Conservation (phyloP, 1,140 invertebrate species). For the Drosophila takahashii region DNA sequence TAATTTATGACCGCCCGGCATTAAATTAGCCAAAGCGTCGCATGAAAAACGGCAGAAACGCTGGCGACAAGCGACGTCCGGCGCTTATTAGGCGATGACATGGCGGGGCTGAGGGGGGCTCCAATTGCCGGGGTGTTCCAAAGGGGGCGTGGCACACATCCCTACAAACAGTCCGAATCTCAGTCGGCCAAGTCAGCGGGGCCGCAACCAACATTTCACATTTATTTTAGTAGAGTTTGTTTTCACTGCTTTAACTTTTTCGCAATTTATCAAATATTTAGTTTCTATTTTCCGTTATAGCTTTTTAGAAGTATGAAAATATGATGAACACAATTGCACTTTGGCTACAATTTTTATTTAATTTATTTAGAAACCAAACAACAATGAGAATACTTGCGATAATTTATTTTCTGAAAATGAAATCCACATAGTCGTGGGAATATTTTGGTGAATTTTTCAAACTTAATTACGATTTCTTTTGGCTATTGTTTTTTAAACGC, state of each 20-base stretch:
- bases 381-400: constrained; percentile 8
- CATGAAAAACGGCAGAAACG: constrained; percentile 71
- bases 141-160: constrained; percentile 39
- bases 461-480: not conserved
- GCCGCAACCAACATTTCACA: constrained; percentile 33
- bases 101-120: not conserved
- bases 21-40: constrained; percentile 81
- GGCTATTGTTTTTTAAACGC: not conserved
- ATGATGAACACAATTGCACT: constrained; percentile 13
- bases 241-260: not conserved
- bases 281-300: constrained; percentile 7
- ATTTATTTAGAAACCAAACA: constrained; percentile 10
- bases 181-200: constrained; percentile 13
- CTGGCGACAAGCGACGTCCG: constrained; percentile 69
- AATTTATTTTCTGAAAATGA: constrained; percentile 14
- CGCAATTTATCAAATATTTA: constrained; percentile 25
- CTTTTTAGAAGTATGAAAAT: constrained; percentile 15
- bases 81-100: constrained; percentile 66
- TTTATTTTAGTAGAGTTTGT: constrained; percentile 30
- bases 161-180: constrained; percentile 36
- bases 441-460: not conserved
- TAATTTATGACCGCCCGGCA: constrained; percentile 78
- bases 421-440: not conserved
- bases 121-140: constrained; percentile 29
- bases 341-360: constrained; percentile 6